These are phyloP conservation scores for Cremastobaeus sp. DNA, from an alignment of 2,888 invertebrate species.

Conservation along the genomic window DNA sequence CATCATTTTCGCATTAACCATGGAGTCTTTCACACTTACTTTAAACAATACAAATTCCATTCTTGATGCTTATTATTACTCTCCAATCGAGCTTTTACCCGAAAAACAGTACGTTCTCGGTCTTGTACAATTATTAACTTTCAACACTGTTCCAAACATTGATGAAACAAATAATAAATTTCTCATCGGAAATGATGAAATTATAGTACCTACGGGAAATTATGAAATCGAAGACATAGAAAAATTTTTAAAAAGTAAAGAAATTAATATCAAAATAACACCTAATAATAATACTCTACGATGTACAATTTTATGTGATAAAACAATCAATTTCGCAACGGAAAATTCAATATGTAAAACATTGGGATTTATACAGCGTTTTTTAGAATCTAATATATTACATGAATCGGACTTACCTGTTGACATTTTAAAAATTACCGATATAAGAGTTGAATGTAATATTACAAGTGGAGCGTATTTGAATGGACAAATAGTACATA, in stretches of 20 bases:
- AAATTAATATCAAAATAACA: conserved; percentile 41
- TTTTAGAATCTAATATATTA: too few relatives aligned
- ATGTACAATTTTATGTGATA: conserved; percentile 46
- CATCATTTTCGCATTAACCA: too few relatives aligned
- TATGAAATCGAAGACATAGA: conserved; percentile 70
- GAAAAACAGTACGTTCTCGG: background rate
- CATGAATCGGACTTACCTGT: too few relatives aligned
- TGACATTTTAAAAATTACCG: too few relatives aligned
- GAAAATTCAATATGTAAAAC: too few relatives aligned
- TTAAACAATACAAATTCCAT: background rate
- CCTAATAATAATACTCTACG: too few relatives aligned
- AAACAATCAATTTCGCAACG: conserved; percentile 54
- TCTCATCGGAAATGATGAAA: conserved; percentile 51
- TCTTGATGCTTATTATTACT: too few relatives aligned
- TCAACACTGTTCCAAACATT: conserved; percentile 67
- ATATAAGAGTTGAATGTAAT: too few relatives aligned
- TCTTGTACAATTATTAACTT: background rate
- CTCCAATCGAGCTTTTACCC: too few relatives aligned
- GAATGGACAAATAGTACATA: too few relatives aligned
- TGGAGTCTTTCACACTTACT: background rate
- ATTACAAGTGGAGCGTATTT: too few relatives aligned
- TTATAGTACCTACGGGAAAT: conserved; percentile 65
- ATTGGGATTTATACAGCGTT: too few relatives aligned
- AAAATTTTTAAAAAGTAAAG: conserved; percentile 51
- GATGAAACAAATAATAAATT: conserved; percentile 70